A percentile compares a stretch with the other conserved stretches of the same genome.
Evolutionary conservation across 2,888 invertebrate species (phyloP).

Genomic region (Papilio elwesi): DNA sequence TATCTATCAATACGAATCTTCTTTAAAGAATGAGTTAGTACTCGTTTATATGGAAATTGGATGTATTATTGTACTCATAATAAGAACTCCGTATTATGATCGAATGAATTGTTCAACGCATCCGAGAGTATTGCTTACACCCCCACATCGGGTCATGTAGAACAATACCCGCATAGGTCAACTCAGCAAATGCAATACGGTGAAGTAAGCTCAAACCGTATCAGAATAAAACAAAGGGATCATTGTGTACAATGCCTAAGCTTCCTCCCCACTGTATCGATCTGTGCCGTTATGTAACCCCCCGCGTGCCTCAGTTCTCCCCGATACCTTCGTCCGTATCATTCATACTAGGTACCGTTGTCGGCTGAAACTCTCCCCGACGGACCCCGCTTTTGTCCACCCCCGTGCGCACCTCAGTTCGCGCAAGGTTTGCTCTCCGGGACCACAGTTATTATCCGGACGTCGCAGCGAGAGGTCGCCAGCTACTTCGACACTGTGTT

Average conservation of each 20-base stretch:
- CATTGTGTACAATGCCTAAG: slow-evolving; percentile 60
- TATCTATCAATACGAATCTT: not conserved
- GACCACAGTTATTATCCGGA: slow-evolving; percentile 68
- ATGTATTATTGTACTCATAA: not conserved
- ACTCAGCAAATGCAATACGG: slow-evolving; percentile 34
- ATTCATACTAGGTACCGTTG: slow-evolving; percentile 64
- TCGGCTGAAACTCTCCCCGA: slow-evolving; percentile 48
- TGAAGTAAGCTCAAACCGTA: slow-evolving; percentile 53
- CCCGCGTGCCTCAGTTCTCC: slow-evolving; percentile 48
- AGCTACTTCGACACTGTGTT: slow-evolving; percentile 53
- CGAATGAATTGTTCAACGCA: slow-evolving; percentile 9
- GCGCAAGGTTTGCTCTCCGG: slow-evolving; percentile 55
- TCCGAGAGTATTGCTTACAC: not conserved
- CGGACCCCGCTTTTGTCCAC: slow-evolving; percentile 47
- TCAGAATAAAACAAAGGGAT: slow-evolving; percentile 49
- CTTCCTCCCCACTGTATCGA: slow-evolving; percentile 66
- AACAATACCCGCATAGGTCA: slow-evolving; percentile 31
- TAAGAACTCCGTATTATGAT: not conserved
- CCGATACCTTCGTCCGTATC: slow-evolving; percentile 61
- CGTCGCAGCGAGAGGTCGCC: slow-evolving; percentile 54
- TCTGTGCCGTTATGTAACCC: slow-evolving; percentile 73
- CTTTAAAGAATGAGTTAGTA: not conserved
- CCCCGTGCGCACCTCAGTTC: slow-evolving; percentile 59
- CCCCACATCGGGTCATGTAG: not conserved
- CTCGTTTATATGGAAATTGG: not conserved